Percentiles rank a stretch among this genome's conserved stretches.
These are phyloP conservation scores for Conomelus anceps DNA, from an alignment of 2,888 invertebrate species.

Conservation along the genomic window DNA sequence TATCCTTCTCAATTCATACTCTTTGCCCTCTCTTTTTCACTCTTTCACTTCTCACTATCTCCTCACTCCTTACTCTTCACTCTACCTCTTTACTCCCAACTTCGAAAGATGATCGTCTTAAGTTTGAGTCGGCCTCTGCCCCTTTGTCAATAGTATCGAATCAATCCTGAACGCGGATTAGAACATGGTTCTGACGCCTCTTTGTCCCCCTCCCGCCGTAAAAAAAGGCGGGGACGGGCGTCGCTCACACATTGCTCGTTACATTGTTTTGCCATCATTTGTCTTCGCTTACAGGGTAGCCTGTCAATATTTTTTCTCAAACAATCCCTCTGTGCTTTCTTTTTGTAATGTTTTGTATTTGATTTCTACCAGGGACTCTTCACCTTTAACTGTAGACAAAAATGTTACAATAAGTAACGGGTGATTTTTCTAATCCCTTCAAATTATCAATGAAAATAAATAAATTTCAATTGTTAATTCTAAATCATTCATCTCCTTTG, in stretches of 20 bases:
- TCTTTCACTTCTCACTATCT: background rate
- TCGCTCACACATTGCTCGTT: background rate
- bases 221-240: background rate
- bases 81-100: background rate
- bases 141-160: background rate
- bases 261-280: background rate
- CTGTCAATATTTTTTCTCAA: background rate
- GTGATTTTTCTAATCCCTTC: too few species aligned
- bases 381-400: too few species aligned
- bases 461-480: too few species aligned
- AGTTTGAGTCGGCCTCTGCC: background rate
- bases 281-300: background rate
- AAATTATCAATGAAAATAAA: too few species aligned
- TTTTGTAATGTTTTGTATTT: background rate
- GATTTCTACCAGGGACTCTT: too few species aligned
- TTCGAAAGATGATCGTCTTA: background rate
- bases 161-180: background rate
- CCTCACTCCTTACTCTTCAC: background rate
- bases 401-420: too few species aligned
- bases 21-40: background rate
- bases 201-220: background rate
- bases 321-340: background rate
- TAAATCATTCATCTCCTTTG: too few species aligned
- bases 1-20: background rate
- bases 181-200: background rate